A percentile compares a stretch with the other conserved stretches of the same genome.
These are phyloP conservation scores for Coecobrya sp. DNA, from an alignment of 2,888 invertebrate species.

Conservation along the genomic window DNA sequence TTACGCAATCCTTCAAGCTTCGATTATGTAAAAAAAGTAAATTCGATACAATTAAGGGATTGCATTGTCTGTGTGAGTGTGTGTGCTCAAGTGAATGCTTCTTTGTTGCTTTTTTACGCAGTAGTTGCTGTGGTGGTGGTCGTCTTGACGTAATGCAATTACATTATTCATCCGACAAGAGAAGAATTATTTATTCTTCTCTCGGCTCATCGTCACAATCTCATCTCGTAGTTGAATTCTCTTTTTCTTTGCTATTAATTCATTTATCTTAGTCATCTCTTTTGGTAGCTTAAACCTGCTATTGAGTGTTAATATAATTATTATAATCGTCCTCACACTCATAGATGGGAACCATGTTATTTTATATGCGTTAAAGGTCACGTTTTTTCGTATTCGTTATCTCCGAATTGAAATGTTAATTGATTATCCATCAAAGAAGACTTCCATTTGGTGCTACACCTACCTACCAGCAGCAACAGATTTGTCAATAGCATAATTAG, in stretches of 20 bases:
- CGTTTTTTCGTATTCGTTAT: neutral
- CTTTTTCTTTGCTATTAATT: neutral
- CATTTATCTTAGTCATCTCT: slow-evolving; percentile 14
- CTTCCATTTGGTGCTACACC: neutral
- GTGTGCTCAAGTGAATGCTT: slow-evolving; percentile 2
- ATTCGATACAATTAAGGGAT: slow-evolving; percentile 68
- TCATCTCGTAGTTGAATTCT: neutral
- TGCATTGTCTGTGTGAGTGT: neutral
- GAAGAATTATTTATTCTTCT: slow-evolving; percentile 1
- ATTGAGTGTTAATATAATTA: slow-evolving; percentile 14
- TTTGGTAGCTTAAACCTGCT: neutral
- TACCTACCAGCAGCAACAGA: neutral
- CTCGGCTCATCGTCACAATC: slow-evolving; percentile 1
- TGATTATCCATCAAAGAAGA: slow-evolving; percentile 11
- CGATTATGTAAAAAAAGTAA: neutral
- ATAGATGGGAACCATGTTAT: neutral
- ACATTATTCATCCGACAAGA: neutral
- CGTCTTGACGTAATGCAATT: neutral
- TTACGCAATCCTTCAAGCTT: slow-evolving; percentile 55
- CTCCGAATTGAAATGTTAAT: slow-evolving; percentile 20
- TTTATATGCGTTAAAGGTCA: neutral
- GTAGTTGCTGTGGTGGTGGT: neutral
- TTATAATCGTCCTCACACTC: neutral
- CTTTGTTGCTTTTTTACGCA: neutral
- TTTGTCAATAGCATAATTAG: neutral